Base-by-base conservation (phyloP, 2,113 vertebrate species). In the Neolamprologus brichardi region DNA sequence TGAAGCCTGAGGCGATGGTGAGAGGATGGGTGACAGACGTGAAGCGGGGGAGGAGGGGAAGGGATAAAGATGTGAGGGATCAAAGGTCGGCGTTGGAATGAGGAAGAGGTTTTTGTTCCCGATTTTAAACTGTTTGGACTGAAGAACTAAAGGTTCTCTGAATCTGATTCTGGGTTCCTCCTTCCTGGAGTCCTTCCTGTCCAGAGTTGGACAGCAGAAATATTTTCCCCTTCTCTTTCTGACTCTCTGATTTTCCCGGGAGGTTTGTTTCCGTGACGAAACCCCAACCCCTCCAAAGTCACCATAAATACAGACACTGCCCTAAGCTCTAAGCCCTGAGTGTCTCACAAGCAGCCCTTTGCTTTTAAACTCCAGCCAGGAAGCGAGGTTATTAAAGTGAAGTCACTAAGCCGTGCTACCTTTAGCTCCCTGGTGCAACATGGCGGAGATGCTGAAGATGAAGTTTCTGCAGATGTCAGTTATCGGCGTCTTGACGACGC, bases 381-480 rank as follows among this genome's bases (percentile, higher is more conserved):
- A 28, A 12, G 70, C 0, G 9, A 77, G 41, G 6, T 77, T 3
- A 20, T 28, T 72, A 58, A 75, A 32, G 77, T 49, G 15, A 17
- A 52, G 4, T 60, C 11, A 13, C 77, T 70, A 64, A 78, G 56
- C 37, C 1, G 23, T 25, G 8, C 4, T 96, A 99, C 98, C 96
- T 88, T 98, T 96, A 0, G 97, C 97, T 0, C 97, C 97, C 83
- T 98, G 97, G 5, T 99, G 98, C 62, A 99, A 84, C 28, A 99
- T 92, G 2, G 98, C 97, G 2, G 99, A 99, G 91, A 99, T 97
- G 88, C 98, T 99, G 81, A 99, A 98, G 93, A 99, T 98, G 77
- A 97, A 98, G 91, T 98, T 97, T 84, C 90, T 97, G 95, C 99
- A 99, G 94, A 99, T 97, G 2, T 99, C 98, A 0, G 98, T 98